These are phyloP conservation scores for Agrochola circellaris DNA, from an alignment of 2,888 invertebrate genomes.

Conservation along the genomic window DNA sequence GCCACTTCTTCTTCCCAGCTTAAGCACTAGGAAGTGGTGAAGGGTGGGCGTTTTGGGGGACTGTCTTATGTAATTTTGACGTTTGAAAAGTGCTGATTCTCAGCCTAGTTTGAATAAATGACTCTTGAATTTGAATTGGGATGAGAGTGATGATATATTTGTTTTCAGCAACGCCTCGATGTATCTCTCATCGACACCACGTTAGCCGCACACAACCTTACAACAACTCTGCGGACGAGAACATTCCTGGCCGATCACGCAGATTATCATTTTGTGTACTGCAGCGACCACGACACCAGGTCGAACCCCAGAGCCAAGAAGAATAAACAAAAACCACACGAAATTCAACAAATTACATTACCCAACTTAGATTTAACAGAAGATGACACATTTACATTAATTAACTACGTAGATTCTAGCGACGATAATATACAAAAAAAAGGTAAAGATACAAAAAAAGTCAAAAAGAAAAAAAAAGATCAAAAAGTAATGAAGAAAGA, in stretches of 20 bases:
- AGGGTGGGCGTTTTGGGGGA: too few species aligned
- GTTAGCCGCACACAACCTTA: neutral
- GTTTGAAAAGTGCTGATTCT: too few species aligned
- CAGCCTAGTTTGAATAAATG: too few species aligned
- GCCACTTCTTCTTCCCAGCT: too few species aligned
- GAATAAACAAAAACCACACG: neutral
- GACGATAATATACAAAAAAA: neutral
- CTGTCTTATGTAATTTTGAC: too few species aligned
- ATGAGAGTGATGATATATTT: neutral
- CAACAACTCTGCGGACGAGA: neutral
- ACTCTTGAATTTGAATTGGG: too few species aligned
- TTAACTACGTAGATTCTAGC: neutral
- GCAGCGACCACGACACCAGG: neutral
- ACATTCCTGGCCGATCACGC: neutral
- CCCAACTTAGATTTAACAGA: conserved; percentile 5
- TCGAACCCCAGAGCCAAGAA: too few species aligned
- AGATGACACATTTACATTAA: neutral
- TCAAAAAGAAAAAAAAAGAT: neutral
- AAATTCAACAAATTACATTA: neutral
- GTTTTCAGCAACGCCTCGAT: conserved; percentile 16
- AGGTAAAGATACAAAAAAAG: neutral
- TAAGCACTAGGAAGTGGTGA: too few species aligned
- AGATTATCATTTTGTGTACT: conserved; percentile 19
- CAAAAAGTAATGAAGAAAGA: neutral
- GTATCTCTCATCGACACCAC: neutral